Percentiles rank a stretch among this genome's conserved stretches.
phyloP scores from a whole-genome alignment of 1,140 invertebrate species.

The Drosophila nigromelanica region DNA sequence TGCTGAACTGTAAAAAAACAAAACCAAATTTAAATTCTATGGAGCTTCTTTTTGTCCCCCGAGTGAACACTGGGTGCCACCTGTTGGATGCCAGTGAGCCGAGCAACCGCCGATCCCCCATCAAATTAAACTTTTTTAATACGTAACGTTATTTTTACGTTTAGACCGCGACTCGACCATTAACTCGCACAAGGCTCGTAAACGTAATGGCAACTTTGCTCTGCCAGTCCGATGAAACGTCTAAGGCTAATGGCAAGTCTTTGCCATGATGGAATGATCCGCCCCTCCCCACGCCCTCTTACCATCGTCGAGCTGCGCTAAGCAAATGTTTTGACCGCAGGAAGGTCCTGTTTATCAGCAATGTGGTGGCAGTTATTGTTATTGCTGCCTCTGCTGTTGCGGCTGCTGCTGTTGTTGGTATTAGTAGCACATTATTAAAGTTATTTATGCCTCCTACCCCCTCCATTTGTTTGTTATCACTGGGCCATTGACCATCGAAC shows the following conservation, averaged over 20 bases:
- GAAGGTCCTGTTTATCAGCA: constrained; percentile 25
- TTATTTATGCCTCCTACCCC: constrained; percentile 50
- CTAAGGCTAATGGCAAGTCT: constrained; percentile 29
- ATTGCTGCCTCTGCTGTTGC: constrained; percentile 23
- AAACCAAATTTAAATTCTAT: constrained; percentile 8
- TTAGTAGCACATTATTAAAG: constrained; percentile 76
- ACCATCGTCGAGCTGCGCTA: not conserved
- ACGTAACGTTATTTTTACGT: constrained; percentile 48
- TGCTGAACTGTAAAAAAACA: constrained; percentile 19
- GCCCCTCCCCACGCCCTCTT: not conserved
- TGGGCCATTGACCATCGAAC: constrained; percentile 21
- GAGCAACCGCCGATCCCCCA: not conserved
- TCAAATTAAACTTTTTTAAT: constrained; percentile 67
- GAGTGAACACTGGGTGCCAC: constrained; percentile 43
- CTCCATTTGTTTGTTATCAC: constrained; percentile 44
- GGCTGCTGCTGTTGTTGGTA: constrained; percentile 56
- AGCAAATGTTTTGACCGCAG: constrained; percentile 62
- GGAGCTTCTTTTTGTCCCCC: constrained; percentile 12
- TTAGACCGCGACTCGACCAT: constrained; percentile 31
- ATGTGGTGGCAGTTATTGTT: constrained; percentile 29
- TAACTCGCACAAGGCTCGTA: constrained; percentile 50
- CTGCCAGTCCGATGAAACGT: not conserved
- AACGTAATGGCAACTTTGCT: constrained; percentile 63
- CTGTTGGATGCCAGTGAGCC: constrained; percentile 47
- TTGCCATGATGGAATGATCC: constrained; percentile 65